Evolutionary conservation across 64 coral and sea anemone genomes (phyloP).

Genomic region (Dendronephthya gigantea): DNA sequence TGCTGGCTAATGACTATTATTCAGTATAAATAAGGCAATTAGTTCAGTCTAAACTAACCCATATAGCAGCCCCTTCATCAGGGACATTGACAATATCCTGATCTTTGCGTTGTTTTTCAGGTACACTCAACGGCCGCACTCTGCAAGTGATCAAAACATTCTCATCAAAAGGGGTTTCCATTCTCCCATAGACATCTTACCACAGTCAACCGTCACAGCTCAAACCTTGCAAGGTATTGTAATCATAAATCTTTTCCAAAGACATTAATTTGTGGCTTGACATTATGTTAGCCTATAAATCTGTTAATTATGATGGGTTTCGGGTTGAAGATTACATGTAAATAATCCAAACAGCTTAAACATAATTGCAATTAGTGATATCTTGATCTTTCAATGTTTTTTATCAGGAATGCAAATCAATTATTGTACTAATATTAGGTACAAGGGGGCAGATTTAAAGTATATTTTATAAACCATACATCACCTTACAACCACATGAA

Average conservation of each 20-base stretch:
- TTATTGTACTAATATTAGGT: too few species aligned
- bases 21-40: background rate
- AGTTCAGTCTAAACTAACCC: background rate
- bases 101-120: background rate
- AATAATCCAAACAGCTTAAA: too few species aligned
- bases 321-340: too few species aligned
- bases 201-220: background rate
- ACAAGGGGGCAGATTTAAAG: too few species aligned
- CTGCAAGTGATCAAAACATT: background rate
- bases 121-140: background rate
- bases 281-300: background rate
- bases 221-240: background rate
- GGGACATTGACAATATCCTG: background rate
- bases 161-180: background rate
- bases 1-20: too few species aligned
- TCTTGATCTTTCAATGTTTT: too few species aligned
- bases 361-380: too few species aligned
- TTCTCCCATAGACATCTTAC: background rate
- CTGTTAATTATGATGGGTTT: background rate
- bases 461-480: background rate
- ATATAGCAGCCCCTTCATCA: background rate
- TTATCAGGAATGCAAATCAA: too few species aligned
- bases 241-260: background rate
- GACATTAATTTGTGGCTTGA: background rate
- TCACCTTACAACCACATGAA: background rate